Evolutionary conservation across 2,797 vertebrate species (phyloP).

Genomic region (Anolis apletophallus): DNA sequence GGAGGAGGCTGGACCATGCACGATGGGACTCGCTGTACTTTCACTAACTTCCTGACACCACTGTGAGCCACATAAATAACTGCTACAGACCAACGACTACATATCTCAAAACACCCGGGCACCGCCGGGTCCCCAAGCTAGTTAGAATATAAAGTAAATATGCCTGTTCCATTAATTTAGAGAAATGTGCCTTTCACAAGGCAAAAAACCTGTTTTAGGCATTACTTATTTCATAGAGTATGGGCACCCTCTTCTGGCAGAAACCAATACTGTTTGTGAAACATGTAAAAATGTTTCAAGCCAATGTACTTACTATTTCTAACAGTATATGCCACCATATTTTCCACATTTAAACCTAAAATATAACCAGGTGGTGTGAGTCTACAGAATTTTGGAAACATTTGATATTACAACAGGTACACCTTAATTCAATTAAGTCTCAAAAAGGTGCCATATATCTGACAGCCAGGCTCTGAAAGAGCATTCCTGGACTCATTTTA

Average conservation of each 20-base stretch:
- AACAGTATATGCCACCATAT: not conserved
- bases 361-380: not conserved
- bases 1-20: too few species aligned
- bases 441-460: too few species aligned
- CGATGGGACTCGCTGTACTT: too few species aligned
- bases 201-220: not conserved
- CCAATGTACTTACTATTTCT: not conserved
- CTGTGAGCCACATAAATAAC: too few species aligned
- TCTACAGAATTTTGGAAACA: not conserved
- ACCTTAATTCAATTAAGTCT: not conserved
- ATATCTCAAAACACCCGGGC: too few species aligned
- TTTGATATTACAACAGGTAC: not conserved
- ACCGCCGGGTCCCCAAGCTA: too few species aligned
- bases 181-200: not conserved
- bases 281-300: not conserved
- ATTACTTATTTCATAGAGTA: not conserved
- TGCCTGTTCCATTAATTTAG: not conserved
- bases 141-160: not conserved
- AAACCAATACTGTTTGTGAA: not conserved
- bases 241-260: slow-evolving; percentile 33
- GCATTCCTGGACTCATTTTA: not conserved
- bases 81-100: too few species aligned
- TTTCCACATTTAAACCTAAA: not conserved
- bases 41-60: too few species aligned
- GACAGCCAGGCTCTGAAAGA: not conserved